phyloP scores from a whole-genome alignment of 2,888 invertebrate genomes.

The Drosophila rellima region DNA sequence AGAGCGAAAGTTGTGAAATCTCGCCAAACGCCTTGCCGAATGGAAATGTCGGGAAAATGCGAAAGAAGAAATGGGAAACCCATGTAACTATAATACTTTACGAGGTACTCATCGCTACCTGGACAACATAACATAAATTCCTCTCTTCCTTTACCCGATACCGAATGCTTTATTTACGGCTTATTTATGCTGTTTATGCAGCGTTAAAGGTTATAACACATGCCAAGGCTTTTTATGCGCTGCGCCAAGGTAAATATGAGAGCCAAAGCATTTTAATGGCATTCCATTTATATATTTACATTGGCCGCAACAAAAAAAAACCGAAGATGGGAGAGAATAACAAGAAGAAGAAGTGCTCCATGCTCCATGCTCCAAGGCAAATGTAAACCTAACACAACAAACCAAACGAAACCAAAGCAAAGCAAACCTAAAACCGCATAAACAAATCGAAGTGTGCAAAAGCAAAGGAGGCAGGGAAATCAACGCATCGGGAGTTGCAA shows the following conservation, averaged over 20 bases:
- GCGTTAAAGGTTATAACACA: conserved; percentile 73
- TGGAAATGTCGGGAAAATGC: background rate
- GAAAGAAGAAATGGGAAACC: conserved; percentile 62
- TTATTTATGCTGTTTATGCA: conserved; percentile 77
- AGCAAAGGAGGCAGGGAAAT: background rate
- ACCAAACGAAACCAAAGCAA: conserved; percentile 21
- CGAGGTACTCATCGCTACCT: conserved; percentile 15
- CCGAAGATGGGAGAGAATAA: background rate
- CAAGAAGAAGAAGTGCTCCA: no score
- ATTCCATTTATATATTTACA: conserved; percentile 71
- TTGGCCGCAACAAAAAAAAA: conserved; percentile 33
- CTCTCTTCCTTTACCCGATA: conserved; percentile 10
- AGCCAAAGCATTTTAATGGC: conserved; percentile 78
- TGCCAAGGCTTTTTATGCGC: conserved; percentile 8
- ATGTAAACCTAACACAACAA: conserved; percentile 65
- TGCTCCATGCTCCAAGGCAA: conserved; percentile 36
- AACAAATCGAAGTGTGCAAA: conserved; percentile 70
- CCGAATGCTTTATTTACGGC: conserved; percentile 57
- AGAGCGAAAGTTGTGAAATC: conserved; percentile 79
- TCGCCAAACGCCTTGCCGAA: conserved; percentile 5
- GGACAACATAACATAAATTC: conserved; percentile 34
- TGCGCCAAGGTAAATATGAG: conserved; percentile 75
- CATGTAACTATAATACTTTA: conserved; percentile 59
- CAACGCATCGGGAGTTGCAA: conserved; percentile 68
- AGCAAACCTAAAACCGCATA: conserved; percentile 59